Evolutionary conservation across 2,113 vertebrate genomes (phyloP).

Genomic region (Hippocampus comes): DNA sequence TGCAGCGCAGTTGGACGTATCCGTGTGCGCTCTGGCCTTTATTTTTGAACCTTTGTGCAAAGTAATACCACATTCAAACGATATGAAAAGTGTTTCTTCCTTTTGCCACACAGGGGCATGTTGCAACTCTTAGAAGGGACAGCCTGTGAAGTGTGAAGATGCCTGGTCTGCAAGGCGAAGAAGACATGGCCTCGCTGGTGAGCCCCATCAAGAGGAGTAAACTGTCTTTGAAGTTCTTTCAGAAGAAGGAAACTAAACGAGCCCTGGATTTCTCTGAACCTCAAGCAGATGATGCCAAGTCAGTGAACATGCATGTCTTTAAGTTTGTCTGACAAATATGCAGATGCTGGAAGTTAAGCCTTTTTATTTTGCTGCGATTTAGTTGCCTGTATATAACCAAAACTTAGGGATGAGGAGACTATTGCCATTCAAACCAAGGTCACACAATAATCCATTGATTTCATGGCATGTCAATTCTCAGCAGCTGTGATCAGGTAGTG

Average conservation of each 20-base stretch:
- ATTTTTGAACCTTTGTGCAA: conserved; percentile 25
- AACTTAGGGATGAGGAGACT: background rate
- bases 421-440: background rate
- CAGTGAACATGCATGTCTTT: conserved; percentile 9
- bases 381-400: too few species aligned
- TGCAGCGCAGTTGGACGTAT: background rate
- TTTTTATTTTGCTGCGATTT: background rate
- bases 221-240: conserved; percentile 92
- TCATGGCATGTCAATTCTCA: conserved; percentile 7
- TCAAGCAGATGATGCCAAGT: conserved; percentile 76
- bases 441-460: background rate
- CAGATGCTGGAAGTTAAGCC: background rate
- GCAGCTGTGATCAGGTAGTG: conserved; percentile 82
- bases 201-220: conserved; percentile 85
- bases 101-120: conserved; percentile 43
- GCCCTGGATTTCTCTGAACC: conserved; percentile 87
- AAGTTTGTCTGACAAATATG: background rate
- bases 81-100: background rate
- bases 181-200: conserved; percentile 66
- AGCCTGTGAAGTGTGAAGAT: conserved; percentile 63
- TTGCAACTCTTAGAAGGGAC: conserved; percentile 27
- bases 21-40: conserved; percentile 31
- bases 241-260: conserved; percentile 92
- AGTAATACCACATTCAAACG: conserved; percentile 26
- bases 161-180: conserved; percentile 85